Evolutionary conservation across 2,113 vertebrate genomes (phyloP).

Genomic region (Tenrec ecaudatus): DNA sequence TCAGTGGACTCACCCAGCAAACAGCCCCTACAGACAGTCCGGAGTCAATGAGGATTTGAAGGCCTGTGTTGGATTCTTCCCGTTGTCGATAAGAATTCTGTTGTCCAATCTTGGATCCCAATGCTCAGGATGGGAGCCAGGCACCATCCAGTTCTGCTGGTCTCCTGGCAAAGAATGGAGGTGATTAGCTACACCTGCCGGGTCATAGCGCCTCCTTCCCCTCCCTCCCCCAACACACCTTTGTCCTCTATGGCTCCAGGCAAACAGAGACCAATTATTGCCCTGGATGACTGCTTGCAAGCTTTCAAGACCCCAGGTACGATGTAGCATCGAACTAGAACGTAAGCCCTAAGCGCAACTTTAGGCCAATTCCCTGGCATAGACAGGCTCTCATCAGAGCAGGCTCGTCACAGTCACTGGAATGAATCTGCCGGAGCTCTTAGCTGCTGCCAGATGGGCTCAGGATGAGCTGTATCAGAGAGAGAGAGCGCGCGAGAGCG

Average conservation of each 20-base stretch:
- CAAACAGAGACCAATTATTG: neutral
- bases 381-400: neutral
- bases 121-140: neutral
- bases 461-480: neutral
- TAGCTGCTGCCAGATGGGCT: neutral
- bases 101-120: neutral
- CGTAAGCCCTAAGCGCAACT: neutral
- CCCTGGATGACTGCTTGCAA: neutral
- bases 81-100: neutral
- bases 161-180: neutral
- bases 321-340: neutral
- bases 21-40: neutral
- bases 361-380: neutral
- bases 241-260: neutral
- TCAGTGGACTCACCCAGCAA: neutral
- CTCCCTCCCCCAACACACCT: neutral
- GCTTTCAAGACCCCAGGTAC: neutral
- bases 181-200: too few species aligned
- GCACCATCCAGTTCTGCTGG: neutral
- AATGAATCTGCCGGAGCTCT: neutral
- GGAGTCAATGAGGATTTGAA: neutral
- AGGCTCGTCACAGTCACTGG: neutral
- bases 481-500: neutral
- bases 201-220: neutral
- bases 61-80: neutral